phyloP scores from a whole-genome alignment of 2,797 vertebrate genomes.

The Lerista edwardsae region DNA sequence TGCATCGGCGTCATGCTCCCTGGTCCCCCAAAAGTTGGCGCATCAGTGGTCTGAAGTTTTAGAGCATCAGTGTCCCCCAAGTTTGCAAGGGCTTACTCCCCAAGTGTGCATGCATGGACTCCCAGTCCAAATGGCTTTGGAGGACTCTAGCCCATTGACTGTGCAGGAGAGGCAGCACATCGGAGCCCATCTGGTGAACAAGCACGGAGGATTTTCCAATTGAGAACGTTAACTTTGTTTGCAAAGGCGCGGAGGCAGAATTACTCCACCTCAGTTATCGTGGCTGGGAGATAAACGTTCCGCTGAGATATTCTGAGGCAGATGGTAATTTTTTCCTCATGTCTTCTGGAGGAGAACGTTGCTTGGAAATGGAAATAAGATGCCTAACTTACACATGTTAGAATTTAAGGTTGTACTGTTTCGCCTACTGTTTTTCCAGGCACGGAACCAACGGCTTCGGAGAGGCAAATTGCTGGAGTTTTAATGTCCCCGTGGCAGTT shows the following conservation, averaged over 20 bases:
- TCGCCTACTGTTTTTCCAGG: constrained; percentile 87
- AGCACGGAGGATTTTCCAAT: constrained; percentile 54
- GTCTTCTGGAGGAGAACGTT: constrained; percentile 76
- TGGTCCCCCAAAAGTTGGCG: too few relatives aligned
- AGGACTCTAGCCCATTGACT: too few relatives aligned
- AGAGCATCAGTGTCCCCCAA: too few relatives aligned
- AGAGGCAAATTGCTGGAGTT: constrained; percentile 76
- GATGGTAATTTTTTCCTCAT: constrained; percentile 87
- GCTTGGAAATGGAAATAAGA: constrained; percentile 84
- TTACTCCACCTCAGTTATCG: constrained; percentile 77
- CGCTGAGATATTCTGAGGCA: constrained; percentile 80
- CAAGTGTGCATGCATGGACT: too few relatives aligned
- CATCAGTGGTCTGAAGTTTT: too few relatives aligned
- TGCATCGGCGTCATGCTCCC: too few relatives aligned
- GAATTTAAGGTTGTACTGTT: constrained; percentile 84
- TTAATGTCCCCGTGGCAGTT: constrained; percentile 73
- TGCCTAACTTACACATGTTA: constrained; percentile 86
- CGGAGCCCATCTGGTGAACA: constrained; percentile 55
- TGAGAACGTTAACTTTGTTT: constrained; percentile 78
- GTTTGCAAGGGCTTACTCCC: too few relatives aligned
- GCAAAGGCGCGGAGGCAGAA: constrained; percentile 71
- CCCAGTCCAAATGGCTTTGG: too few relatives aligned
- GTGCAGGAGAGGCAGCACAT: too few relatives aligned
- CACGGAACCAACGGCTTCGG: constrained; percentile 80
- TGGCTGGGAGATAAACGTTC: constrained; percentile 81